phyloP scores from a whole-genome alignment of 2,888 invertebrate genomes.

The Diarsia rubi region DNA sequence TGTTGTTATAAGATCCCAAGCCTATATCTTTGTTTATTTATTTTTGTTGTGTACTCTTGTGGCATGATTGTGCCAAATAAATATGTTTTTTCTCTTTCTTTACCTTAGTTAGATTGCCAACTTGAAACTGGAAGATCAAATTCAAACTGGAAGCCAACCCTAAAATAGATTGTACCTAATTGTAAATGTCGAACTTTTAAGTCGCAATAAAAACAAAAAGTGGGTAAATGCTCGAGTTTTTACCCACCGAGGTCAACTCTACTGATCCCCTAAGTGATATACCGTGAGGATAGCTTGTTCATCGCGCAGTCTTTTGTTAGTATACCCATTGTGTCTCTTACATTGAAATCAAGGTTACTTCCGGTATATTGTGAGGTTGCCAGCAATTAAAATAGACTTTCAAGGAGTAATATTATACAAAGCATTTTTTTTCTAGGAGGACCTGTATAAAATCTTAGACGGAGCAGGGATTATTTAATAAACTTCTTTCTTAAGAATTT shows the following conservation, averaged over 20 bases:
- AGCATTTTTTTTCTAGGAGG: neutral
- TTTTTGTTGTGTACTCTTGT: no score
- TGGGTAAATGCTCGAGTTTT: neutral
- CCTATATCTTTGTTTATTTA: no score
- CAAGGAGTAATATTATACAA: constrained; percentile 23
- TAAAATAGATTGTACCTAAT: no score
- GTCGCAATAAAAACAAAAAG: neutral
- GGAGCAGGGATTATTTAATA: neutral
- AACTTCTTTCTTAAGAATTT: neutral
- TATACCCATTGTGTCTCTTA: constrained; percentile 50
- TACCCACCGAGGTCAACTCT: neutral
- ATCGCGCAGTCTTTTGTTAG: constrained; percentile 51
- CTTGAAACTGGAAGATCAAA: no score
- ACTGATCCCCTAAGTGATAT: neutral
- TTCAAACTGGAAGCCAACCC: no score
- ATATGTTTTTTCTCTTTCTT: no score
- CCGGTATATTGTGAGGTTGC: constrained; percentile 47
- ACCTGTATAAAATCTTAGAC: neutral
- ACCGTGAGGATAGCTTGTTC: constrained; percentile 37
- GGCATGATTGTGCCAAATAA: no score
- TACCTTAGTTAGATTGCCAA: no score
- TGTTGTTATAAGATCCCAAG: neutral
- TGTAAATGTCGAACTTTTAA: neutral
- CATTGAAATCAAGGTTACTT: constrained; percentile 59
- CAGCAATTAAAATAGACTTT: constrained; percentile 33